Conservation (phyloP, 1,140 invertebrate genomes). For the Leptonema lineaticorne region DNA sequence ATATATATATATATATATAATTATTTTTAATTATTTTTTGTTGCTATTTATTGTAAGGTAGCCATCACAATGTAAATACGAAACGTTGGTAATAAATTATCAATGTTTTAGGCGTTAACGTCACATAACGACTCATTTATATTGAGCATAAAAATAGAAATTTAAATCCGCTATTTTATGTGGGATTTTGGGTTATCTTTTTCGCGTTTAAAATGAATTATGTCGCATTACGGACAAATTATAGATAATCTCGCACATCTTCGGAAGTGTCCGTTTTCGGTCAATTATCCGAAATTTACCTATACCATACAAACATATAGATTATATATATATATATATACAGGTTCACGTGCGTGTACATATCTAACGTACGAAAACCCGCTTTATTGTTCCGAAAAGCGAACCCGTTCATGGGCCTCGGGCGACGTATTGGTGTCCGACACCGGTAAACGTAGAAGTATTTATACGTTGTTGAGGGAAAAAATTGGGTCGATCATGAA, state of each 20-base stretch:
- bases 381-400: constrained; percentile 8
- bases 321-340: background rate
- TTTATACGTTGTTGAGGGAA: constrained; percentile 6
- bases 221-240: constrained; percentile 6
- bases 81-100: constrained; percentile 10
- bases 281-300: background rate
- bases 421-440: constrained; percentile 1
- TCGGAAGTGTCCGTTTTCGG: background rate
- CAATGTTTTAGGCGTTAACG: constrained; percentile 8
- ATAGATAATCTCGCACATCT: constrained; percentile 1
- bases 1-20: too few relatives aligned
- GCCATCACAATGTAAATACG: background rate
- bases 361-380: background rate
- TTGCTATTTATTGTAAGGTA: too few relatives aligned
- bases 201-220: background rate
- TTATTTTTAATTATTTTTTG: too few relatives aligned
- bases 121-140: too few relatives aligned
- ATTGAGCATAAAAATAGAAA: background rate
- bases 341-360: background rate
- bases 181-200: constrained; percentile 6
- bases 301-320: background rate
- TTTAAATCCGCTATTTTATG: background rate
- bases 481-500: constrained; percentile 18
- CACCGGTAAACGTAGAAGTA: constrained; percentile 5
- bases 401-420: background rate